Evolutionary conservation across 2,113 vertebrate species (phyloP).

Genomic region (Callipepla squamata): DNA sequence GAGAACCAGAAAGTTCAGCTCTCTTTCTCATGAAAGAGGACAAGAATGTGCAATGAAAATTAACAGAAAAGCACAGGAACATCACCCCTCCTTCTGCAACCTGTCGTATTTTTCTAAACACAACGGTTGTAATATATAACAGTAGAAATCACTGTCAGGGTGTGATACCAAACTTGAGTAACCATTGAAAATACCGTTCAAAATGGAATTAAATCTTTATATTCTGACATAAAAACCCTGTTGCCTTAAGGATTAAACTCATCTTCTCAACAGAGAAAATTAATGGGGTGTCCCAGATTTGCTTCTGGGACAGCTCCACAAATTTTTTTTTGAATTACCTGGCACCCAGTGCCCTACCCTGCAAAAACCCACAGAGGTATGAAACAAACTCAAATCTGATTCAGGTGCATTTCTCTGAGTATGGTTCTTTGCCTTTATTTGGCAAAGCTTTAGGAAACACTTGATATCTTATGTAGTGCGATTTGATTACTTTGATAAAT

Average conservation of each 20-base stretch:
- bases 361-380: accelerated
- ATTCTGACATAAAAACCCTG: background rate
- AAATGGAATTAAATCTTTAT: background rate
- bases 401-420: background rate
- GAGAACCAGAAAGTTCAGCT: background rate
- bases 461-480: background rate
- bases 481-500: background rate
- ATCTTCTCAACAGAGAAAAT: background rate
- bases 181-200: background rate
- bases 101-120: background rate
- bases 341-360: background rate
- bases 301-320: background rate
- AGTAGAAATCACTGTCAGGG: background rate
- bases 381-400: background rate
- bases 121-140: accelerated
- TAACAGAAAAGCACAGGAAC: background rate
- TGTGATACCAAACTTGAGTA: background rate
- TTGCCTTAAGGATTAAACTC: background rate
- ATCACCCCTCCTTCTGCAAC: background rate
- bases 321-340: background rate
- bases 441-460: background rate
- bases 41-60: background rate
- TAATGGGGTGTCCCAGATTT: background rate
- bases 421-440: background rate
- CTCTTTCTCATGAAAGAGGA: background rate